These are phyloP conservation scores for Epizoanthus stellaris DNA, from an alignment of 92 coral and sea anemone genomes.

Conservation along the genomic window DNA sequence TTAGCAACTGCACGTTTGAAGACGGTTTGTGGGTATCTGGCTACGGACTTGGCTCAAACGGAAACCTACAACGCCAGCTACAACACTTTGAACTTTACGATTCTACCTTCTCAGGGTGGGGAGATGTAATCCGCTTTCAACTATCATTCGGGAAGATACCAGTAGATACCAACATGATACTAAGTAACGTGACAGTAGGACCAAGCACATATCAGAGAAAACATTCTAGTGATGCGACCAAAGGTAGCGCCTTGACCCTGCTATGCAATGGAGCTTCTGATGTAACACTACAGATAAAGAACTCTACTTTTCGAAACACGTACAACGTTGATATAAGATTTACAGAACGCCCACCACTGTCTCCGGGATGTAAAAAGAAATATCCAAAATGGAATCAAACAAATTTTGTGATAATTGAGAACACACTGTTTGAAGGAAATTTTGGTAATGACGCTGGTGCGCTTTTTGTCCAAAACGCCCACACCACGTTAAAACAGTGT, in stretches of 20 bases:
- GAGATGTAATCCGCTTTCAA: slow-evolving; percentile 9
- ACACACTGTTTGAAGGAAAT: slow-evolving; percentile 51
- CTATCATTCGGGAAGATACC: neutral
- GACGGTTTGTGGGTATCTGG: slow-evolving; percentile 7
- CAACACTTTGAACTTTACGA: slow-evolving; percentile 10
- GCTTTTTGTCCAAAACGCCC: slow-evolving; percentile 42
- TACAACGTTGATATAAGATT: neutral
- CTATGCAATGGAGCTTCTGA: neutral
- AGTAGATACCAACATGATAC: neutral
- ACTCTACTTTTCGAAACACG: slow-evolving; percentile 18
- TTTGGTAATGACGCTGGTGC: slow-evolving; percentile 46
- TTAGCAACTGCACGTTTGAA: neutral
- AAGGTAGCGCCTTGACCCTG: neutral
- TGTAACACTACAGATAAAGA: neutral
- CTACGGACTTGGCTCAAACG: neutral
- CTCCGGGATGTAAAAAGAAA: slow-evolving; percentile 16
- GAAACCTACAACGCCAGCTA: neutral
- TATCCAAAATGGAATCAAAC: slow-evolving; percentile 54
- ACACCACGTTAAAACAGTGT: slow-evolving; percentile 29
- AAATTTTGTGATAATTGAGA: slow-evolving; percentile 39
- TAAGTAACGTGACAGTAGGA: neutral
- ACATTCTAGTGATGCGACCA: neutral
- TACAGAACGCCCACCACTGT: slow-evolving; percentile 8
- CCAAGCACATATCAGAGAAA: neutral
- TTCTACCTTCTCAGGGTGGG: slow-evolving; percentile 15